Evolutionary conservation across 2,888 invertebrate genomes (phyloP).

Genomic region (Elegia similella): DNA sequence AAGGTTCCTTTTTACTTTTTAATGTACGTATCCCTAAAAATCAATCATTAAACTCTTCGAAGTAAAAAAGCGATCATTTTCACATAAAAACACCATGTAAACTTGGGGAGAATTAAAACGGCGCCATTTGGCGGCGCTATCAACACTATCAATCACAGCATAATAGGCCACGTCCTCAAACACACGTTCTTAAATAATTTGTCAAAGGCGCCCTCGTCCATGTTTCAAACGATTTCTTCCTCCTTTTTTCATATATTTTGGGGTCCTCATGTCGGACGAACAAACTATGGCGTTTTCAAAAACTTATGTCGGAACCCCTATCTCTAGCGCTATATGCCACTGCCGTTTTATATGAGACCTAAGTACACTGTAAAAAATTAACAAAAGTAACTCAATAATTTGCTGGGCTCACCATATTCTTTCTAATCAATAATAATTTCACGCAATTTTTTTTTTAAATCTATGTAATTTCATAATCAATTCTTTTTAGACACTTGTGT

Average conservation of each 20-base stretch:
- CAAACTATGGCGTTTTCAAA: not conserved
- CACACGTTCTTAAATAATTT: slow-evolving; percentile 81
- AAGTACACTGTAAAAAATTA: too few species aligned
- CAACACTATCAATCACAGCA: slow-evolving; percentile 73
- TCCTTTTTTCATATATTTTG: slow-evolving; percentile 30
- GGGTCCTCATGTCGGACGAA: not conserved
- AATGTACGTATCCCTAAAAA: not conserved
- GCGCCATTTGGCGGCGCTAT: slow-evolving; percentile 60
- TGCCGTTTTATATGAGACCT: too few species aligned
- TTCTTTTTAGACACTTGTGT: slow-evolving; percentile 52
- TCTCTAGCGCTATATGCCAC: too few species aligned
- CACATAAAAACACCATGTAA: slow-evolving; percentile 38
- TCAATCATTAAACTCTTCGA: not conserved
- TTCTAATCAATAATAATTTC: too few species aligned
- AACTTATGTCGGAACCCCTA: too few species aligned
- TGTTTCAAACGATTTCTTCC: slow-evolving; percentile 49
- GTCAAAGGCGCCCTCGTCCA: slow-evolving; percentile 68
- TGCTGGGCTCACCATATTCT: too few species aligned
- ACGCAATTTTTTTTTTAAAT: not conserved
- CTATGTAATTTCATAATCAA: too few species aligned
- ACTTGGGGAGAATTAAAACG: slow-evolving; percentile 56
- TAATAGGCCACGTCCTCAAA: slow-evolving; percentile 69
- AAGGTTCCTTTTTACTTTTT: too few species aligned
- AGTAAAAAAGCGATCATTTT: slow-evolving; percentile 25
- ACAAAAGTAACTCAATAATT: too few species aligned